Conservation (phyloP, 2,113 vertebrate species). For the Myodes glareolus region DNA sequence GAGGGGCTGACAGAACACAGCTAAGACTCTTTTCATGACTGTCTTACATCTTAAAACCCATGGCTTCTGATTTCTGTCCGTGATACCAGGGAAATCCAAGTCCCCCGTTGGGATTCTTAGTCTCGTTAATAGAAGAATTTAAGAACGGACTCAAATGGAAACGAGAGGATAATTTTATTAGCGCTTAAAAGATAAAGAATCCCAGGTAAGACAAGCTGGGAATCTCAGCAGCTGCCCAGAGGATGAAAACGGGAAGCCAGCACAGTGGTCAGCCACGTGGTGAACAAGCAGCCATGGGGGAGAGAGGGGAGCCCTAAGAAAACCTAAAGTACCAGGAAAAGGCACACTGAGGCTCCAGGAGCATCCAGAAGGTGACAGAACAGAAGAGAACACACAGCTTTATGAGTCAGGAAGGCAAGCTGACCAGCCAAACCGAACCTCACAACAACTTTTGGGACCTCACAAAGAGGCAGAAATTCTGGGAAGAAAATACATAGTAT, state of each 20-base stretch:
- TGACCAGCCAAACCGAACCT: neutral
- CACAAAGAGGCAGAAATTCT: neutral
- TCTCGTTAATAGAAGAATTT: neutral
- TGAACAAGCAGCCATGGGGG: no score
- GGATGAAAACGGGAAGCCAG: neutral
- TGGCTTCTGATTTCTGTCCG: neutral
- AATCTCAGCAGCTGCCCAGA: neutral
- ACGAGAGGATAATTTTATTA: neutral
- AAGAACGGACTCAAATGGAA: neutral
- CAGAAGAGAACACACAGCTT: neutral
- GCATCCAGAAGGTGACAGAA: neutral
- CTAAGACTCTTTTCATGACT: neutral
- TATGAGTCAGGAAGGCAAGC: neutral
- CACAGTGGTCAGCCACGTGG: neutral
- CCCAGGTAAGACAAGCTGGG: neutral
- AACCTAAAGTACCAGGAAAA: neutral
- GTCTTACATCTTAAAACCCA: neutral
- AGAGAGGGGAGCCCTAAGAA: neutral
- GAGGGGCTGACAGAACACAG: neutral
- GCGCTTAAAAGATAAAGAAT: neutral
- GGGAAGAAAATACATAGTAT: neutral
- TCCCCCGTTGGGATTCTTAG: neutral
- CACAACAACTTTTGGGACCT: no score
- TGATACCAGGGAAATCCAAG: neutral
- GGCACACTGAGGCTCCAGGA: neutral